These are phyloP conservation scores for Phymorhynchus buccinoides DNA, from an alignment of 1,140 invertebrate species.

Conservation along the genomic window DNA sequence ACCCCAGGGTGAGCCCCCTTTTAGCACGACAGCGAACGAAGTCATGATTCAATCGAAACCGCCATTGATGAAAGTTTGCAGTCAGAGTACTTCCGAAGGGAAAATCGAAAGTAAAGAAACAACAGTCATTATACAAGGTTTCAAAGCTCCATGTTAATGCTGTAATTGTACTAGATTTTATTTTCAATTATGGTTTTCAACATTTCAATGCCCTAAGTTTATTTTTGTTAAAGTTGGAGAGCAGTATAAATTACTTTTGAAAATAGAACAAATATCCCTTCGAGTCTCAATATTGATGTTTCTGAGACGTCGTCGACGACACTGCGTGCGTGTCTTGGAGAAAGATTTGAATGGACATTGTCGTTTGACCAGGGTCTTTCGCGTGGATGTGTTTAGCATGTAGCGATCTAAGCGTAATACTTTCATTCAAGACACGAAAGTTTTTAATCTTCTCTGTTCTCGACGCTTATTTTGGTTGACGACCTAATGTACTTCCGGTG, in stretches of 20 bases:
- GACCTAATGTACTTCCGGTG: slow-evolving; percentile 58
- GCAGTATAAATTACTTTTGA: slow-evolving; percentile 22
- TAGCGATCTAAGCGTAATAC: background rate
- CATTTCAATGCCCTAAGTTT: too few relatives aligned
- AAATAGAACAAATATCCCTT: slow-evolving; percentile 15
- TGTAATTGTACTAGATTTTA: too few relatives aligned
- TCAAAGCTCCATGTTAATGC: background rate
- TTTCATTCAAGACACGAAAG: background rate
- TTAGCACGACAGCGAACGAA: slow-evolving; percentile 75
- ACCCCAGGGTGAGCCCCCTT: slow-evolving; percentile 90
- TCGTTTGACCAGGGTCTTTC: slow-evolving; percentile 4
- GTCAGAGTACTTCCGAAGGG: slow-evolving; percentile 19
- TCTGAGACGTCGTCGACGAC: background rate
- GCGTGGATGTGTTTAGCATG: background rate
- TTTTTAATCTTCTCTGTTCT: background rate
- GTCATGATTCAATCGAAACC: slow-evolving; percentile 66
- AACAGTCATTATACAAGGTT: background rate
- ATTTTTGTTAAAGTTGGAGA: background rate
- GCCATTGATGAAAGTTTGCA: slow-evolving; percentile 54
- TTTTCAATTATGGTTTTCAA: background rate
- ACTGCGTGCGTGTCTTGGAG: slow-evolving; percentile 1
- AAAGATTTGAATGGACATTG: slow-evolving; percentile 25
- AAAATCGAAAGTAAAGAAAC: slow-evolving; percentile 9
- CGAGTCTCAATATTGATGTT: slow-evolving; percentile 35
- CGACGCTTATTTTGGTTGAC: background rate